These are phyloP conservation scores for Andrena dorsata DNA, from an alignment of 2,888 invertebrate genomes.

Conservation along the genomic window DNA sequence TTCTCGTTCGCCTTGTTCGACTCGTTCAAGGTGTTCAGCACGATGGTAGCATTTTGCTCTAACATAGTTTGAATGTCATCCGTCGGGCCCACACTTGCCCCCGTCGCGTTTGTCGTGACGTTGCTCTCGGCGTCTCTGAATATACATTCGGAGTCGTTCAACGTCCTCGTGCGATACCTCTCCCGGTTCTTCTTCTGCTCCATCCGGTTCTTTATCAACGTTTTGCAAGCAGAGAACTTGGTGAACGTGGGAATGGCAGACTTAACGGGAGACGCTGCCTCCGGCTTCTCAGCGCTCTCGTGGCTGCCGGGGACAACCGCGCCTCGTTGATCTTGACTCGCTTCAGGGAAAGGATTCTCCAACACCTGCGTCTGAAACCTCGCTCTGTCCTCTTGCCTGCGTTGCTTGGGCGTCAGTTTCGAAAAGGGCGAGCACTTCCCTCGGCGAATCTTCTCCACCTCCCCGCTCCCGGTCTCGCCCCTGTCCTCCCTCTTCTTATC, in stretches of 20 bases:
- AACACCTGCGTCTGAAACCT: conserved; percentile 90
- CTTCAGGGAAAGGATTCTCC: conserved; percentile 80
- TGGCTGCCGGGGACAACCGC: conserved; percentile 29
- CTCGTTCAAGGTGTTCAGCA: conserved; percentile 86
- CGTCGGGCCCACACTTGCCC: too few relatives aligned
- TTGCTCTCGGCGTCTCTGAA: conserved; percentile 51
- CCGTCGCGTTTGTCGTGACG: not conserved
- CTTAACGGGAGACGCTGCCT: conserved; percentile 80
- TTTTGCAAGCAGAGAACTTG: conserved; percentile 70
- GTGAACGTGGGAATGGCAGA: conserved; percentile 77
- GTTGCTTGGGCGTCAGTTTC: conserved; percentile 88
- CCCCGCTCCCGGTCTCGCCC: conserved; percentile 64
- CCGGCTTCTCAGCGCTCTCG: conserved; percentile 86
- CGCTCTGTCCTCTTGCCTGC: conserved; percentile 88
- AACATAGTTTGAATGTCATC: conserved; percentile 85
- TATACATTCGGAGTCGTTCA: conserved; percentile 85
- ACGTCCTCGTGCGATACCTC: conserved; percentile 90
- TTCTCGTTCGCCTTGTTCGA: conserved; percentile 84
- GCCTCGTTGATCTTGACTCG: conserved; percentile 56
- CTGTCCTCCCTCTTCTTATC: conserved; percentile 84
- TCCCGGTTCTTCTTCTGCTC: conserved; percentile 88
- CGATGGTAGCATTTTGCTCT: conserved; percentile 87
- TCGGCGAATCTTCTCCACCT: conserved; percentile 65
- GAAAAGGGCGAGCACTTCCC: conserved; percentile 78
- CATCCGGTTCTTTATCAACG: conserved; percentile 65